phyloP scores from a whole-genome alignment of 2,888 invertebrate genomes.

The Philaethria dido region DNA sequence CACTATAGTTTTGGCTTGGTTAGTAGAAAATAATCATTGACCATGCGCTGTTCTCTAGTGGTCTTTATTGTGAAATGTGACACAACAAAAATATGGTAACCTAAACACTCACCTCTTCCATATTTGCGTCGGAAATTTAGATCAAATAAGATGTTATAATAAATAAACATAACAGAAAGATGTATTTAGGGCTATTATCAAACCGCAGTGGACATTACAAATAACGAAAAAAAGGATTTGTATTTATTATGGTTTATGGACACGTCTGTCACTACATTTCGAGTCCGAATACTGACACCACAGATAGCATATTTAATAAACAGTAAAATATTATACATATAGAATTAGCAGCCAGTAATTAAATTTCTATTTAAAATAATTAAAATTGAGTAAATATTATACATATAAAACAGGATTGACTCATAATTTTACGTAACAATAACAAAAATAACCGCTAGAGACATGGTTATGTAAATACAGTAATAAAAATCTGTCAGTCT shows the following conservation, averaged over 20 bases:
- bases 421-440: no score
- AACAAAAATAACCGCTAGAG: no score
- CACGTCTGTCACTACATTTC: constrained; percentile 76
- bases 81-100: constrained; percentile 71
- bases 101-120: constrained; percentile 77
- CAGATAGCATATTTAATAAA: constrained; percentile 12
- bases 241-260: constrained; percentile 70
- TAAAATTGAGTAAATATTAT: no score
- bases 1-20: no score
- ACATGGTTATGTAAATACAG: no score
- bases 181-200: constrained; percentile 63
- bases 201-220: constrained; percentile 71
- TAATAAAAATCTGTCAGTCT: no score
- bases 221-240: constrained; percentile 69
- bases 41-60: constrained; percentile 34
- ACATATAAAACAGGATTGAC: no score
- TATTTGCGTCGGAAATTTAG: constrained; percentile 71
- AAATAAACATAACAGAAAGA: constrained; percentile 78
- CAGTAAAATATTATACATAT: background rate
- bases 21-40: constrained; percentile 53
- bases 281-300: constrained; percentile 49
- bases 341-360: constrained; percentile 8
- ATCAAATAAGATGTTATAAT: constrained; percentile 67
- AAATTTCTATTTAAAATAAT: constrained; percentile 5
- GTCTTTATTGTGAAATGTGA: constrained; percentile 61